Evolutionary conservation across 1,140 invertebrate species (phyloP).

Genomic region (Glomeris maerens): DNA sequence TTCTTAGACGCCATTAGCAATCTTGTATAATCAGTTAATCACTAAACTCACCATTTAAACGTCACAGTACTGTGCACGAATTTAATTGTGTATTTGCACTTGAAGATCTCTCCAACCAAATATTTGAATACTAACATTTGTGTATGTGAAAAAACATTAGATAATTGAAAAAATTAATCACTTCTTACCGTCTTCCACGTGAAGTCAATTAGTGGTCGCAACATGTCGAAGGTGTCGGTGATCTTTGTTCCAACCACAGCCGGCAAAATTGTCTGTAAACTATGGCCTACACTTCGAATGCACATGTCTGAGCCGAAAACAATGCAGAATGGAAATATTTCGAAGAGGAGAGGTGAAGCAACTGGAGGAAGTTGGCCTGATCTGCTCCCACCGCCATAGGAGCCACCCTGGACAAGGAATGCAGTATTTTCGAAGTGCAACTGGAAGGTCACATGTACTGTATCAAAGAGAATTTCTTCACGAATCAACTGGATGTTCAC

Average conservation of each 20-base stretch:
- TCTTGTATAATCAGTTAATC: too few species aligned
- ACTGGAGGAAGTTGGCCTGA: slow-evolving; percentile 53
- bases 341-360: slow-evolving; percentile 75
- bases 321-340: slow-evolving; percentile 95
- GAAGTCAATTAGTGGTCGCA: slow-evolving; percentile 80
- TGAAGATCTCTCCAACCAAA: too few species aligned
- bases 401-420: slow-evolving; percentile 33
- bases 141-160: too few species aligned
- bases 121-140: too few species aligned
- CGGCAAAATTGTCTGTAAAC: slow-evolving; percentile 76
- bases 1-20: too few species aligned
- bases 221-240: slow-evolving; percentile 77
- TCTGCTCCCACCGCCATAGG: slow-evolving; percentile 47
- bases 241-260: slow-evolving; percentile 73
- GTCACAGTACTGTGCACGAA: too few species aligned
- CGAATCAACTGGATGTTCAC: slow-evolving; percentile 76
- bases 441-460: slow-evolving; percentile 85
- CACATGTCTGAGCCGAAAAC: slow-evolving; percentile 89
- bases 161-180: too few species aligned
- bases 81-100: too few species aligned
- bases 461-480: slow-evolving; percentile 72
- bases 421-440: slow-evolving; percentile 87
- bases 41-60: too few species aligned
- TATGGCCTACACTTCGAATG: slow-evolving; percentile 76
- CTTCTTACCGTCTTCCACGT: slow-evolving; percentile 86